phyloP scores from a whole-genome alignment of 2,113 vertebrate genomes.

The Misgurnus mizolepis region DNA sequence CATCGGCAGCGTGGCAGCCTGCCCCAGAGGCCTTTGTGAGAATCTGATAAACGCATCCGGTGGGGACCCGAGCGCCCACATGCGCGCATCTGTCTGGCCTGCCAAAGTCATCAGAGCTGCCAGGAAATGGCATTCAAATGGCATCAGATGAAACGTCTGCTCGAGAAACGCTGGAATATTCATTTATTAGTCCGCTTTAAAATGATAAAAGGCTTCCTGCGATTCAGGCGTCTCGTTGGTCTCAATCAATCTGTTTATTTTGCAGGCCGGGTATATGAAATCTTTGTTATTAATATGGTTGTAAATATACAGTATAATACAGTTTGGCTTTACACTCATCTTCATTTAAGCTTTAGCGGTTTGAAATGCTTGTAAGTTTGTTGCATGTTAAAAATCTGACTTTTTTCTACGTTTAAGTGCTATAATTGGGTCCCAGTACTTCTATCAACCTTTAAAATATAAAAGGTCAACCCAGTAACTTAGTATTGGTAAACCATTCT shows the following conservation, averaged over 20 bases:
- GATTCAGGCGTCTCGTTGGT: neutral
- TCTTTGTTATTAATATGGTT: neutral
- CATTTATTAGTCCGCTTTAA: slow-evolving; percentile 34
- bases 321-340: too few relatives aligned
- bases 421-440: too few relatives aligned
- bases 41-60: slow-evolving; percentile 45
- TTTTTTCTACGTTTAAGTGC: too few relatives aligned
- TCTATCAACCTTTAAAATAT: too few relatives aligned
- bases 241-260: neutral
- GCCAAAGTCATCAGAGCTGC: slow-evolving; percentile 50
- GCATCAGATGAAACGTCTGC: slow-evolving; percentile 47
- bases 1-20: slow-evolving; percentile 49
- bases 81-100: slow-evolving; percentile 43
- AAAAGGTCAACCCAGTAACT: too few relatives aligned
- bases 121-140: slow-evolving; percentile 50
- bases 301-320: neutral
- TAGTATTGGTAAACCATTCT: too few relatives aligned
- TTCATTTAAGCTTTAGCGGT: too few relatives aligned
- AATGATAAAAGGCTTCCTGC: slow-evolving; percentile 23
- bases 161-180: slow-evolving; percentile 36
- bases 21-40: slow-evolving; percentile 51
- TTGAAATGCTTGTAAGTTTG: too few relatives aligned
- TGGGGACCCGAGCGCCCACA: slow-evolving; percentile 40
- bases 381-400: too few relatives aligned
- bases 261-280: neutral